A percentile compares a stretch with the other conserved stretches of the same genome.
Conservation (phyloP, 2,113 vertebrate genomes). For the Petrocephalus zakoni region DNA sequence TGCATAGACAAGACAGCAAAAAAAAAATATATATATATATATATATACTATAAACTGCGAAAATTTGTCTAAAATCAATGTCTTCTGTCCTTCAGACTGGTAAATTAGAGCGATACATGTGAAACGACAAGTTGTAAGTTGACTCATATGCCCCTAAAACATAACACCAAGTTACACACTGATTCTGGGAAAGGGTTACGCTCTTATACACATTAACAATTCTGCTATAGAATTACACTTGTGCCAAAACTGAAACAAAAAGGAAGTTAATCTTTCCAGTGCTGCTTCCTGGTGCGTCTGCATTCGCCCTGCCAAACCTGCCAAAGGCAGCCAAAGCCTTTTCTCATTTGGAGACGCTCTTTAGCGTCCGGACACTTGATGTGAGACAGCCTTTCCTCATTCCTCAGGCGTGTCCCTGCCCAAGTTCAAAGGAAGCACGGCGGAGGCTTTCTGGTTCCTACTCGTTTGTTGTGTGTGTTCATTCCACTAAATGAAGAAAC, state of each 20-base stretch:
- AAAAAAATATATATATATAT: too few relatives aligned
- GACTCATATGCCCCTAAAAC: neutral
- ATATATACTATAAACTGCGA: neutral
- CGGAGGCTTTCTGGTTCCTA: neutral
- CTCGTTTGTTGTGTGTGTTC: neutral
- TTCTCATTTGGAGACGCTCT: neutral
- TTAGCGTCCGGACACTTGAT: neutral
- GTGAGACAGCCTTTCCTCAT: neutral
- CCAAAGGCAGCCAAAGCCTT: neutral
- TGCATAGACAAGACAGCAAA: neutral
- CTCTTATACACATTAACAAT: neutral
- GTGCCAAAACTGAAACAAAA: conserved; percentile 10
- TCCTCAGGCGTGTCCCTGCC: neutral
- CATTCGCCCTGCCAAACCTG: neutral
- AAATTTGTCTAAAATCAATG: neutral
- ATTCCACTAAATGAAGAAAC: neutral
- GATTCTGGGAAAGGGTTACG: neutral
- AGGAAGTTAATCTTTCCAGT: neutral
- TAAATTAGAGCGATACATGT: neutral
- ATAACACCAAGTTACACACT: neutral
- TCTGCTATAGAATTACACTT: neutral
- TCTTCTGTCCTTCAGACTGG: neutral
- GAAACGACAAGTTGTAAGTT: neutral
- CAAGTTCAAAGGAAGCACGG: neutral
- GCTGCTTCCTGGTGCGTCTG: neutral